Evolutionary conservation across 1,140 invertebrate species (phyloP).

Genomic region (Homalodisca vitripennis): DNA sequence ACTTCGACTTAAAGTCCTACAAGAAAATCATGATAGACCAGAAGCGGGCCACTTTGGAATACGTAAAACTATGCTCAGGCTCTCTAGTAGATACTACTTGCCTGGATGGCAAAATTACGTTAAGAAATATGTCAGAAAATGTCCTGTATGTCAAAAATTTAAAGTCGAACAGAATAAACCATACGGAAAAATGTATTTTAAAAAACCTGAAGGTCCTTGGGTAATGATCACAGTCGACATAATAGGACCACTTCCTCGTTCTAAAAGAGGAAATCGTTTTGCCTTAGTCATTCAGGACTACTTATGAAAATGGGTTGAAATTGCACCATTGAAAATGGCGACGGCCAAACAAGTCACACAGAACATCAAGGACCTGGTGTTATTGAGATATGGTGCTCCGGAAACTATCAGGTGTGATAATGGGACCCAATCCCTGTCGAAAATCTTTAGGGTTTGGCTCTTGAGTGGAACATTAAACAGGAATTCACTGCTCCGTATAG

Average conservation of each 20-base stretch:
- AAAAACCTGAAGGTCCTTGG: slow-evolving; percentile 42
- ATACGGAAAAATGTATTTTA: slow-evolving; percentile 43
- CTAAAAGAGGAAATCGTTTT: slow-evolving; percentile 43
- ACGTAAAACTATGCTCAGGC: slow-evolving; percentile 40
- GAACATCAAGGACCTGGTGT: neutral
- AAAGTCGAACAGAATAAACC: slow-evolving; percentile 43
- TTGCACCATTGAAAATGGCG: slow-evolving; percentile 38
- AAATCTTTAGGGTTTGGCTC: neutral
- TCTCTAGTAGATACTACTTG: slow-evolving; percentile 41
- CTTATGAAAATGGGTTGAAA: slow-evolving; percentile 48
- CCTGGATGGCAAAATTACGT: slow-evolving; percentile 42
- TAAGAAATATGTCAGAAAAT: slow-evolving; percentile 36
- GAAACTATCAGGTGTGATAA: slow-evolving; percentile 19
- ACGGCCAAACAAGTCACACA: slow-evolving; percentile 8
- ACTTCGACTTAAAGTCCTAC: slow-evolving; percentile 32
- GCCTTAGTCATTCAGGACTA: slow-evolving; percentile 47
- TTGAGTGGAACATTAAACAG: neutral
- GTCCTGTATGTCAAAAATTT: slow-evolving; percentile 40
- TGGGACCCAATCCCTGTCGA: slow-evolving; percentile 5
- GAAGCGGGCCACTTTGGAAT: slow-evolving; percentile 40
- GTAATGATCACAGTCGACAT: slow-evolving; percentile 47
- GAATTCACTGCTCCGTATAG: slow-evolving; percentile 43
- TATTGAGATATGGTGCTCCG: slow-evolving; percentile 21
- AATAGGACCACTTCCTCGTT: slow-evolving; percentile 48
- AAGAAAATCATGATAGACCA: slow-evolving; percentile 40